Evolutionary conservation across 2,888 invertebrate genomes (phyloP), one percentile per base, ranked within the genome.

Genomic region (Leptogaster cylindrica): DNA sequence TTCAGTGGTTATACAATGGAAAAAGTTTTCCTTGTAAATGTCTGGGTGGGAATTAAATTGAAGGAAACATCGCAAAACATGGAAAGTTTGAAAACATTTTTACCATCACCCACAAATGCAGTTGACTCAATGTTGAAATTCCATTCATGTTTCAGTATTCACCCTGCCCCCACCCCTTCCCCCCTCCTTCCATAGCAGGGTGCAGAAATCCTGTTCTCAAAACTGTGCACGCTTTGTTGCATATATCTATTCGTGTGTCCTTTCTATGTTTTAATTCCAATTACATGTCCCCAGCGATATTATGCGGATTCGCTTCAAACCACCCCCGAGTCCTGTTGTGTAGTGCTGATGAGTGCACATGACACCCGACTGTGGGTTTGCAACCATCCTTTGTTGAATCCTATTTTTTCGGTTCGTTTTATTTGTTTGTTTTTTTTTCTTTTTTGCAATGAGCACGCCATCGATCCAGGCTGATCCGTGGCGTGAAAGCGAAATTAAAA

Each of bases 81-180:
- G 63, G 52, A 63, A 67, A 67, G 67, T 67, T 67, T 41, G 67
- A 51, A 67, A 51, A 63, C 67, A 64, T 51, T 67, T 67, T 67
- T 39, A 63, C 63, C 33, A 67, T 23, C 27, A 61, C 61, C 44
- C n/a, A n/a, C n/a, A 27, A 61, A 61, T 61, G 44, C 31, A 61
- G 44, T 61, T 61, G 61, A 61, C 61, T 61, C 44, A 7, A 61
- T 10, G 61, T 61, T 61, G 44, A 61, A 61, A 61, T 61, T 44
- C 61, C 6, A 44, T 61, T 61, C 61, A 44, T 61, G 44, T 61
- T 44, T 16, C 44, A 28, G 44, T 6, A 8, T n/a, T 23, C n/a
- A 23, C 44, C 58, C 28, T 36, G 7, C 10, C 16, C 28, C 61
- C n/a, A 5, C 14, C 61, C 61, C 20, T 6, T 5, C 27, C 3